Percentiles rank a stretch among this genome's conserved stretches.
Evolutionary conservation across 2,113 vertebrate species (phyloP).

Genomic region (Oncorhynchus gorbuscha): DNA sequence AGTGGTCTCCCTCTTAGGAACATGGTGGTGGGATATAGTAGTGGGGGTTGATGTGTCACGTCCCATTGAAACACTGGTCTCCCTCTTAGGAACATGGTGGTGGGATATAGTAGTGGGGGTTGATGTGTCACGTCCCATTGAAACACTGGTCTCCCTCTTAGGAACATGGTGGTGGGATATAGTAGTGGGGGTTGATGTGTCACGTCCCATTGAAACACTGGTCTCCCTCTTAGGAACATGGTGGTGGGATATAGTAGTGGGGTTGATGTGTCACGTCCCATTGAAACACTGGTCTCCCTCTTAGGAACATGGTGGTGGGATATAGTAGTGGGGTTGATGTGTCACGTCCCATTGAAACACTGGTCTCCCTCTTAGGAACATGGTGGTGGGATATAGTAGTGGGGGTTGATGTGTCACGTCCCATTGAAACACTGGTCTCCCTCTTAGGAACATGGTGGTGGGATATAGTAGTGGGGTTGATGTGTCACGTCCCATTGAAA

Average conservation of each 20-base stretch:
- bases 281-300: constrained; percentile 34
- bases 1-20: no score
- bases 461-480: constrained; percentile 19
- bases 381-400: no score
- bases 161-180: no score
- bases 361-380: no score
- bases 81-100: no score
- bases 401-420: constrained; percentile 62
- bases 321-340: constrained; percentile 36
- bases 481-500: constrained; percentile 69
- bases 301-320: no score
- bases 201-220: constrained; percentile 62
- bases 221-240: no score
- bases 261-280: constrained; percentile 67
- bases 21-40: no score
- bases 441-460: no score
- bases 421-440: constrained; percentile 48
- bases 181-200: constrained; percentile 47
- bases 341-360: constrained; percentile 66
- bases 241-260: not conserved
- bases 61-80: constrained; percentile 56
- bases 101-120: constrained; percentile 1
- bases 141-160: not conserved
- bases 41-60: constrained; percentile 56
- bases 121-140: constrained; percentile 70